Percentiles rank a stretch among this genome's conserved stretches.
phyloP scores from a whole-genome alignment of 1,140 invertebrate genomes.

The Sesamia nonagrioides region DNA sequence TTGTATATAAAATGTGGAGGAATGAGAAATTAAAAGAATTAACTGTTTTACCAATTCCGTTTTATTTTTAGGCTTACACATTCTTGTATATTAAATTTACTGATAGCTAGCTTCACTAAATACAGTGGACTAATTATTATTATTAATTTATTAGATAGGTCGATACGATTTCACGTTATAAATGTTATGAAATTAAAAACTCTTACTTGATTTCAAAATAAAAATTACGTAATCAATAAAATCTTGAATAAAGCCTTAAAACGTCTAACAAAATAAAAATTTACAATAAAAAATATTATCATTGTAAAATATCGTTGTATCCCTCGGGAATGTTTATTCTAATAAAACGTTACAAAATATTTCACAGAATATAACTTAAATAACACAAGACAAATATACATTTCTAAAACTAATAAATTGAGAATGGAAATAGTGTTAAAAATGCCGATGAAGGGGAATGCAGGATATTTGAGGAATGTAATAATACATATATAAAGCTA shows the following conservation, averaged over 20 bases:
- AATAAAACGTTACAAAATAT: conserved; percentile 76
- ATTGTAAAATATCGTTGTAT: conserved; percentile 82
- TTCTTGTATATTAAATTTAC: conserved; percentile 68
- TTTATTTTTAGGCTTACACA: conserved; percentile 82
- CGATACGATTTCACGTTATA: conserved; percentile 46
- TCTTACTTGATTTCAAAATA: conserved; percentile 58
- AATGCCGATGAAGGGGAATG: conserved; percentile 73
- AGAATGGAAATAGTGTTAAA: conserved; percentile 51
- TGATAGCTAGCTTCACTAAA: conserved; percentile 72
- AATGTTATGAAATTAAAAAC: conserved; percentile 62
- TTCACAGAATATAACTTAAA: conserved; percentile 70
- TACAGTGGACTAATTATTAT: conserved; percentile 53
- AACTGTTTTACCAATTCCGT: conserved; percentile 78
- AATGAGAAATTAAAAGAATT: conserved; percentile 44
- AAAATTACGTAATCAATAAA: conserved; percentile 68
- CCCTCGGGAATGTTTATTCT: conserved; percentile 75
- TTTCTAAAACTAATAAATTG: conserved; percentile 53
- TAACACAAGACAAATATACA: conserved; percentile 69
- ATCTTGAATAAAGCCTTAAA: conserved; percentile 73
- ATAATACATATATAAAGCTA: conserved; percentile 46
- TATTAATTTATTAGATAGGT: conserved; percentile 46
- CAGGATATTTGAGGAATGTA: conserved; percentile 68
- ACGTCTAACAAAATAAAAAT: conserved; percentile 84
- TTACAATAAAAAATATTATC: conserved; percentile 78
- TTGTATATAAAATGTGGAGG: background rate